These are phyloP conservation scores for Hydroisotoma schaefferi DNA, from an alignment of 2,888 invertebrate species.

Conservation along the genomic window DNA sequence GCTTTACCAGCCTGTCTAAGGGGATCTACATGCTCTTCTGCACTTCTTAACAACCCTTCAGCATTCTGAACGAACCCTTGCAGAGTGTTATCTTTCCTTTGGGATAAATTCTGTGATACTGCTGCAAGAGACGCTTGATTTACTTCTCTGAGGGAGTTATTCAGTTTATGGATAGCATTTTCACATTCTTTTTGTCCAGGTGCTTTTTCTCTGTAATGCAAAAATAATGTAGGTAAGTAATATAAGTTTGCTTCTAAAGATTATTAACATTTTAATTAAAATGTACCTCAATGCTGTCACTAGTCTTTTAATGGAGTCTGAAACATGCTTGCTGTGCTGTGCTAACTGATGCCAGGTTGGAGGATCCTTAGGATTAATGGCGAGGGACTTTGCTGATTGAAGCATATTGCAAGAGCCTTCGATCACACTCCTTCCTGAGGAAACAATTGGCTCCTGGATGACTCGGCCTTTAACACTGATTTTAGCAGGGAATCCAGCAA, in stretches of 20 bases:
- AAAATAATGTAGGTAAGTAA: conserved; percentile 7
- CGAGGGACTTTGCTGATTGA: conserved; percentile 80
- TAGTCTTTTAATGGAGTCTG: conserved; percentile 91
- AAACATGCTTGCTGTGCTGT: conserved; percentile 88
- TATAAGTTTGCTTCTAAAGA: not conserved
- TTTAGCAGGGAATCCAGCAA: conserved; percentile 84
- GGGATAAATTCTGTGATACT: conserved; percentile 72
- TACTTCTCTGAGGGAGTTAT: conserved; percentile 70
- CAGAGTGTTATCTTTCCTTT: conserved; percentile 67
- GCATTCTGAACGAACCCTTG: conserved; percentile 62
- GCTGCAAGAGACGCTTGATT: conserved; percentile 85
- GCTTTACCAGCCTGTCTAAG: conserved; percentile 78
- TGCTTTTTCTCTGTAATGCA: conserved; percentile 71
- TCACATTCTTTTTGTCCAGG: conserved; percentile 95
- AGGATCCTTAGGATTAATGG: conserved; percentile 83
- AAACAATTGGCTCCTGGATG: conserved; percentile 82
- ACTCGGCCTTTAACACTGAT: conserved; percentile 78
- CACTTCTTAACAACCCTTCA: conserved; percentile 54
- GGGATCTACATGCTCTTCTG: conserved; percentile 75
- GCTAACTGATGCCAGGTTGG: conserved; percentile 92
- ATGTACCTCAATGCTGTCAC: conserved; percentile 79
- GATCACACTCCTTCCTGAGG: conserved; percentile 72
- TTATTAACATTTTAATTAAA: conserved; percentile 4
- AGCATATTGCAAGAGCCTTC: conserved; percentile 89
- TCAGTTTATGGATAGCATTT: conserved; percentile 72